A percentile compares a stretch with the other conserved stretches of the same genome.
Conservation (phyloP, 1,140 invertebrate genomes). For the Drosophila kohkoa region DNA sequence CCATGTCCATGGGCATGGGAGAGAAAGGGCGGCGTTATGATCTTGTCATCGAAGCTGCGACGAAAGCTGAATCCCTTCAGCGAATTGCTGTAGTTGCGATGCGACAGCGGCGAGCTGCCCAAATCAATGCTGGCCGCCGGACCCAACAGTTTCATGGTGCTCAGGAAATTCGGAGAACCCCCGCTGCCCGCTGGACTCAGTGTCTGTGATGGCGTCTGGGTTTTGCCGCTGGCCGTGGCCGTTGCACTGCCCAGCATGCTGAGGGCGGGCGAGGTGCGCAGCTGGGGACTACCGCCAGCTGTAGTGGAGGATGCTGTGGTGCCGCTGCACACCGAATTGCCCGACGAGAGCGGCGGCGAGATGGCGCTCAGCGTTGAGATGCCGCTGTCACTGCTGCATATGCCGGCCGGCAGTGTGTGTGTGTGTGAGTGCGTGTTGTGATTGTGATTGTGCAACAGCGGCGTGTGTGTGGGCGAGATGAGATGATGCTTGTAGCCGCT, state of each 20-base stretch:
- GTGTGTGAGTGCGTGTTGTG: constrained; percentile 17
- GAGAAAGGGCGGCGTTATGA: constrained; percentile 66
- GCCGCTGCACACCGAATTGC: constrained; percentile 50
- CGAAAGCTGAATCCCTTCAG: constrained; percentile 80
- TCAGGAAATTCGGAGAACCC: constrained; percentile 57
- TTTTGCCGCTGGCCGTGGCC: constrained; percentile 61
- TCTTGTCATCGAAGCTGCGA: constrained; percentile 82
- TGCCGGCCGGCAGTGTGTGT: constrained; percentile 63
- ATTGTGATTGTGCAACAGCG: constrained; percentile 25
- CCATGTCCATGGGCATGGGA: constrained; percentile 36
- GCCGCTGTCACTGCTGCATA: constrained; percentile 80
- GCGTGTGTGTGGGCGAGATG: constrained; percentile 75
- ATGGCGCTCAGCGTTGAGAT: constrained; percentile 77
- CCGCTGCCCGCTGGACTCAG: constrained; percentile 48
- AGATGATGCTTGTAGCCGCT: constrained; percentile 53
- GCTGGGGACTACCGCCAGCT: constrained; percentile 63
- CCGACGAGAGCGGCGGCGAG: constrained; percentile 72
- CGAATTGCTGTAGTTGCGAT: constrained; percentile 78
- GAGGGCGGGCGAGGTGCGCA: constrained; percentile 65
- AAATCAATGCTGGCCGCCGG: constrained; percentile 80
- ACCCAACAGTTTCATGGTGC: constrained; percentile 67
- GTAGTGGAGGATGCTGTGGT: constrained; percentile 50
- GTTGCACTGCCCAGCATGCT: constrained; percentile 72
- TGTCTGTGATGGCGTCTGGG: constrained; percentile 28
- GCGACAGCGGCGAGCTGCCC: constrained; percentile 77